Evolutionary conservation across 1,140 invertebrate genomes (phyloP), one percentile per base, ranked within the genome.

Genomic region (Drosophila sp.): DNA sequence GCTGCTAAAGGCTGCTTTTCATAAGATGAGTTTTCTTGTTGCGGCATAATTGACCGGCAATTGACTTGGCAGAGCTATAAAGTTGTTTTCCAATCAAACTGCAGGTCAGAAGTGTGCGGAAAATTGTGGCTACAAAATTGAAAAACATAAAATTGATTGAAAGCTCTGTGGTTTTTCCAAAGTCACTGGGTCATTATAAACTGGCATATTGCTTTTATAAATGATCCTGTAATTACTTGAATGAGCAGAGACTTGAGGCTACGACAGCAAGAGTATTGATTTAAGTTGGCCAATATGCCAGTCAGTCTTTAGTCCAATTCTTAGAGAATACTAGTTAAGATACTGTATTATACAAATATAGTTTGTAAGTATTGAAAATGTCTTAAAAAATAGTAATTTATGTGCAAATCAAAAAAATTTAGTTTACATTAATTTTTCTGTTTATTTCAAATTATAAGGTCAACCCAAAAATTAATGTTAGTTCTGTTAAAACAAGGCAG

Each of bases 31-130:
- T 46, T 54, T 63, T 34, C 34, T 32, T 50, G 38, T 25, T 56
- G 54, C 54, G 71, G 48, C 62, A 59, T 72, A 84, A 75, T 76
- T 81, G 78, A 69, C 62, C 61, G 66, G 41, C 78, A 80, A 76
- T 77, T 63, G 43, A 40, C 54, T 77, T 63, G 43, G 40, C 54
- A 50, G 18, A 40, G 57, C 27, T 46, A 29, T n/a, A 41, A 40
- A 53, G 16, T 32, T 41, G 56, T n/a, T 61, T 11, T 51, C 11
- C 18, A 54, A 32, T 48, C n/a, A 27, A 45, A 64, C 50, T 41
- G 46, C 46, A 58, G 63, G 27, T 53, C 65, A 64, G 36, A 40
- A 57, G 8, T 38, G 9, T 9, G 29, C 8, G 16, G 11, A 45
- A 63, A 77, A 64, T 56, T 58, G 45, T 29, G 61, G 59, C 69